A percentile compares a stretch with the other conserved stretches of the same genome.
Conservation (phyloP, 1,140 invertebrate species). For the Drosophila bocqueti region DNA sequence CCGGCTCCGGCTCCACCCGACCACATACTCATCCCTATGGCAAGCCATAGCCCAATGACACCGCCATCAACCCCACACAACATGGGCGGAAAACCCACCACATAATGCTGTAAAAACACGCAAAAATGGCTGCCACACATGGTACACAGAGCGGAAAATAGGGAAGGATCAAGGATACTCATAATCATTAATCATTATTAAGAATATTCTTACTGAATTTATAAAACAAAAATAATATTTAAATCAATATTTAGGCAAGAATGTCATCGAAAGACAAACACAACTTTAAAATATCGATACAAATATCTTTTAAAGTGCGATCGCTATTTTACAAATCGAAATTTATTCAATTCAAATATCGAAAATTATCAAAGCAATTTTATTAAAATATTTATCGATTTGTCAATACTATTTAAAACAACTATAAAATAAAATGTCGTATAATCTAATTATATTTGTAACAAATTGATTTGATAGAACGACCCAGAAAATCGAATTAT, state of each 20-base stretch:
- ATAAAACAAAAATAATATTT: background rate
- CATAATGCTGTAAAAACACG: constrained; percentile 62
- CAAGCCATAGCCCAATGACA: constrained; percentile 4
- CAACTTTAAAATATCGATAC: too few species aligned
- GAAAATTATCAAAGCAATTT: background rate
- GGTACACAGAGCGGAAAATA: constrained; percentile 6
- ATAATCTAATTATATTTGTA: too few species aligned
- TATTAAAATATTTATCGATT: too few species aligned
- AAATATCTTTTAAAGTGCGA: too few species aligned
- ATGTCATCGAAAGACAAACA: too few species aligned
- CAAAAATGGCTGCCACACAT: constrained; percentile 75
- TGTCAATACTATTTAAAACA: too few species aligned
- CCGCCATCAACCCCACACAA: constrained; percentile 13
- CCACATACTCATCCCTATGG: constrained; percentile 16
- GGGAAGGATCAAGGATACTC: background rate
- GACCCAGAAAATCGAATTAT: too few species aligned
- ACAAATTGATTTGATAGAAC: too few species aligned
- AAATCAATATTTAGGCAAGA: too few species aligned
- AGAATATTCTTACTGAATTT: background rate
- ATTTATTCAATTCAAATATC: background rate
- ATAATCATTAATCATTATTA: background rate
- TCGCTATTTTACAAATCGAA: too few species aligned
- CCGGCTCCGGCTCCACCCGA: constrained; percentile 4
- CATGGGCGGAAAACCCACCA: constrained; percentile 13
- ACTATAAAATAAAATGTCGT: too few species aligned